Conservation (phyloP, 2,113 vertebrate species). For the Arenaria interpres region DNA sequence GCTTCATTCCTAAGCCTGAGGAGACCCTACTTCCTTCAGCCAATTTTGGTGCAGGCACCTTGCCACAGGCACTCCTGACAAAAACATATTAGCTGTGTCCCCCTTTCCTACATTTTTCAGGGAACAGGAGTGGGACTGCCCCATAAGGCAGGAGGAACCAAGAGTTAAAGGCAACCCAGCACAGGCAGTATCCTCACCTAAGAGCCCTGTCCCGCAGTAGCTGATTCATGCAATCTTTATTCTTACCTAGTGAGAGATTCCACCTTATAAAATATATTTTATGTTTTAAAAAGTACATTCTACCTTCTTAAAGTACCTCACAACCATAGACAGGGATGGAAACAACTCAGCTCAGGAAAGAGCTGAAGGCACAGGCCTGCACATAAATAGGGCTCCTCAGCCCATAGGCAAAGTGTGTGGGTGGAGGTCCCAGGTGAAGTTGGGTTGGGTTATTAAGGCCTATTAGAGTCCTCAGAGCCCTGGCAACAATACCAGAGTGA, state of each 20-base stretch:
- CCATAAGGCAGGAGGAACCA: background rate
- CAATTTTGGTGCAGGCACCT: background rate
- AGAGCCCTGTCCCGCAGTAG: accelerated
- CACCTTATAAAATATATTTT: no score
- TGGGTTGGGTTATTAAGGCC: background rate
- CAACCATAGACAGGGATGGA: accelerated
- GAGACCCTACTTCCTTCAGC: background rate
- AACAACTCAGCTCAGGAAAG: background rate
- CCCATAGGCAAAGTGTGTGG: accelerated
- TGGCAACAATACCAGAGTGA: background rate
- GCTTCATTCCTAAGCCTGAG: background rate
- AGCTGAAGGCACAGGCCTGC: background rate
- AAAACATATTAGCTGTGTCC: accelerated
- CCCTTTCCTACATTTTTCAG: background rate
- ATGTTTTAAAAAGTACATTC: no score
- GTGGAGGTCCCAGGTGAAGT: background rate
- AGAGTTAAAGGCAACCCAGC: background rate
- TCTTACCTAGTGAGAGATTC: no score
- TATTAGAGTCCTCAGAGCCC: no score
- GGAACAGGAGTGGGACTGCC: background rate
- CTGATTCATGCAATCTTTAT: no score
- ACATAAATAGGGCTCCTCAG: background rate
- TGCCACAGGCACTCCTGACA: background rate
- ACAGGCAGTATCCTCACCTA: background rate
- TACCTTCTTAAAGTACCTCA: no score